Percentiles rank a stretch among this genome's conserved stretches.
Evolutionary conservation across 2,797 vertebrate genomes (phyloP).

Genomic region (Tapera naevia): DNA sequence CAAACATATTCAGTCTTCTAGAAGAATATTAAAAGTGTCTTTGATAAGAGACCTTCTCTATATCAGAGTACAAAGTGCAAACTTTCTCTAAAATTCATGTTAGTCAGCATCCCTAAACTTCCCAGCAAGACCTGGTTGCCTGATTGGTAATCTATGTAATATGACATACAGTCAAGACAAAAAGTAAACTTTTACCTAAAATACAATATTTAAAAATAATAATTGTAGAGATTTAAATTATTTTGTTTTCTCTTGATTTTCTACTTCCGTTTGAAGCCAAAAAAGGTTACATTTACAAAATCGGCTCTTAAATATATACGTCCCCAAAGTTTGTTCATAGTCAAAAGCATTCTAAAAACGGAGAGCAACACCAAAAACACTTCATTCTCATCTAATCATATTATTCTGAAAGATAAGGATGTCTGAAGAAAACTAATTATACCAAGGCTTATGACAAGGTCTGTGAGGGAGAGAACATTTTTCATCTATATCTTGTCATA

Average conservation of each 20-base stretch:
- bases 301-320: neutral
- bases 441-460: neutral
- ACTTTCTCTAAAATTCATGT: neutral
- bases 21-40: neutral
- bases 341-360: too few relatives aligned
- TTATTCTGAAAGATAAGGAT: neutral
- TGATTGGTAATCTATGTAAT: neutral
- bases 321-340: neutral
- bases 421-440: neutral
- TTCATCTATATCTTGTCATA: neutral
- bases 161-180: neutral
- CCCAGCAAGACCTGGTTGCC: neutral
- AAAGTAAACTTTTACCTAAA: neutral
- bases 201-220: neutral
- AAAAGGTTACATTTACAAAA: neutral
- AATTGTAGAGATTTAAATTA: neutral
- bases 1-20: neutral
- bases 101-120: neutral
- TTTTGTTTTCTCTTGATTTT: neutral
- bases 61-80: neutral
- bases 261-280: neutral
- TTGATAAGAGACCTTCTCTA: neutral
- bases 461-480: neutral
- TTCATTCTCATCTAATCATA: neutral
- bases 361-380: neutral